phyloP scores from a whole-genome alignment of 2,113 vertebrate genomes.

The Lagopus leucura region DNA sequence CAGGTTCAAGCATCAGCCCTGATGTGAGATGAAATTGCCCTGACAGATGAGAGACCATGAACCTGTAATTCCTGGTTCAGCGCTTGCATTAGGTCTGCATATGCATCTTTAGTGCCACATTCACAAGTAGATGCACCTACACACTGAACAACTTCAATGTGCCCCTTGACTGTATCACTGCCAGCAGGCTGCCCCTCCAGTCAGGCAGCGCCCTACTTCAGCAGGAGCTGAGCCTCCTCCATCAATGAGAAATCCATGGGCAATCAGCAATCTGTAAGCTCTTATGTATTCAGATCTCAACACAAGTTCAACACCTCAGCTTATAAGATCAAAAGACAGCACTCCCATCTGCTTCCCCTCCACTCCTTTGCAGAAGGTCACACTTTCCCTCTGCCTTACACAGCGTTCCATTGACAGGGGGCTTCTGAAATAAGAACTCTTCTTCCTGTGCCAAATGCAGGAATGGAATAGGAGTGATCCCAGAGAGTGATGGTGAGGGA shows the following conservation, averaged over 20 bases:
- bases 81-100: not conserved
- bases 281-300: not conserved
- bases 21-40: not conserved
- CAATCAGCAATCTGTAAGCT: not conserved
- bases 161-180: not conserved
- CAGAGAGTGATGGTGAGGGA: not conserved
- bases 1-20: not conserved
- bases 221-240: not conserved
- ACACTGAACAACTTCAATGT: not conserved
- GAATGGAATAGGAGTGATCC: not conserved
- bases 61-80: not conserved
- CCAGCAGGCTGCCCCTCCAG: not conserved
- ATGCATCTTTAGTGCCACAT: not conserved
- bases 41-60: not conserved
- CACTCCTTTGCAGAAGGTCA: not conserved
- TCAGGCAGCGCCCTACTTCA: not conserved
- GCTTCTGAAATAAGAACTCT: not conserved
- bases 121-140: not conserved
- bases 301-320: not conserved
- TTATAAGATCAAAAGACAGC: not conserved
- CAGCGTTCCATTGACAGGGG: not conserved
- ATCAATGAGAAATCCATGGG: not conserved
- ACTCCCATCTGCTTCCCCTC: not conserved
- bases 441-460: not conserved
- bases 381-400: not conserved